phyloP scores from a whole-genome alignment of 2,888 invertebrate genomes.

The Lycocerus yunnanus region DNA sequence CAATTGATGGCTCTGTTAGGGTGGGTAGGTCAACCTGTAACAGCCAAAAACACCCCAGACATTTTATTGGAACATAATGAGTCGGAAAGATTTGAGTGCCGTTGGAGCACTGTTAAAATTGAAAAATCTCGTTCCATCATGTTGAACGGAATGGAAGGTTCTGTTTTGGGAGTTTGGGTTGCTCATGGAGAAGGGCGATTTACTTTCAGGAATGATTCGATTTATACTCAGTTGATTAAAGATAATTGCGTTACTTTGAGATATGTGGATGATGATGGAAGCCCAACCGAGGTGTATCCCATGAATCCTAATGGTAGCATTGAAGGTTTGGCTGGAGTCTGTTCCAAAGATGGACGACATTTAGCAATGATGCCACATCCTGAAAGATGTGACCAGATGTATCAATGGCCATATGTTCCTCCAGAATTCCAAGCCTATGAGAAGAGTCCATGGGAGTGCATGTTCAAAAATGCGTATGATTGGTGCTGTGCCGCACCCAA shows the following conservation, averaged over 20 bases:
- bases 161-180: conserved; percentile 92
- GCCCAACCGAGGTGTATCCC: conserved; percentile 78
- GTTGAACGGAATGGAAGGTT: conserved; percentile 86
- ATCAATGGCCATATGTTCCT: conserved; percentile 85
- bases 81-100: conserved; percentile 86
- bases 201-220: conserved; percentile 59
- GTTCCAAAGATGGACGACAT: conserved; percentile 90
- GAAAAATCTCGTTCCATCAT: conserved; percentile 77
- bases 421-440: conserved; percentile 57
- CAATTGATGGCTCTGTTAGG: conserved; percentile 94
- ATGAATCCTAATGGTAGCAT: conserved; percentile 93
- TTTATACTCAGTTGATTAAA: conserved; percentile 58
- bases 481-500: conserved; percentile 60
- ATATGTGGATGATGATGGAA: conserved; percentile 78
- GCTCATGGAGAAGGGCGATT: conserved; percentile 95
- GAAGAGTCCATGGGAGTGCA: conserved; percentile 87
- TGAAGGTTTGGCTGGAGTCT: conserved; percentile 86
- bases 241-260: conserved; percentile 72
- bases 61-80: conserved; percentile 81
- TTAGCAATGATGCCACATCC: conserved; percentile 99
- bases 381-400: conserved; percentile 85
- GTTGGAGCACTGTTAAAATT: conserved; percentile 62
- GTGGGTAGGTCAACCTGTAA: conserved; percentile 72
- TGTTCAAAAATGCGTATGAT: conserved; percentile 87
- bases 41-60: conserved; percentile 55